Base-by-base conservation (phyloP, 2,888 invertebrate genomes). In the Acanthococcus lagerstroemiae region DNA sequence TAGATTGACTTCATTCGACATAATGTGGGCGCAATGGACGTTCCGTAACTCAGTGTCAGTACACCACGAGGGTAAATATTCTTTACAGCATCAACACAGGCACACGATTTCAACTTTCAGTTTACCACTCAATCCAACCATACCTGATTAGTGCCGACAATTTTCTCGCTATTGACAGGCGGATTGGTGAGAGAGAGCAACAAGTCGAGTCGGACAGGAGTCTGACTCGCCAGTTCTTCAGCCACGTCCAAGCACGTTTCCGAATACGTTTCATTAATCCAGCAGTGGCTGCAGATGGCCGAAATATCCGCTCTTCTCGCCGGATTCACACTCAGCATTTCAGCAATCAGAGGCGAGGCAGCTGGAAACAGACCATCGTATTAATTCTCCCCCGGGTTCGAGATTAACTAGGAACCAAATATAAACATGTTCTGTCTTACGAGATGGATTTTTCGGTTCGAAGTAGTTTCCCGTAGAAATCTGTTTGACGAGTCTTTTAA, bases 221-320 rank as follows among this genome's bases (percentile, higher is more conserved):
- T 93, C 77, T 92, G 88, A 72, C 90, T 90, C 24, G 94, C 93
- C 70, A 94, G 76, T 72, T 89, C 87, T 76, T 93, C 91, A 1
- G 94, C 89, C 72, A 89, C 82, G 71, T 89, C 88, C 68, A 93
- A 79, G 76, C 94, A 92, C 37, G 56, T 30, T 37, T 86, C 84
- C 69, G 84, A 83, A 73, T 88, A 90, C 0, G 86, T 87, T 72
- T 85, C 83, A 76, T 97, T 96, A 68, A 97, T 90, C 97, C 97
- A 99, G 90, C 92, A 89, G 79, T 99, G 92, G 52, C 86, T 85
- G 75, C 96, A 95, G 70, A 99, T 95, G 76, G 91, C 92, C 69
- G 90, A 88, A 70, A 99, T 92, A 72, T 89, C 90, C 7, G 95
- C 94, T 70, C 97, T 83, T 74, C 88, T 85, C 55, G 85, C 80